Base-by-base conservation (phyloP, 2,797 vertebrate genomes). In the Acipenser transmontanus region DNA sequence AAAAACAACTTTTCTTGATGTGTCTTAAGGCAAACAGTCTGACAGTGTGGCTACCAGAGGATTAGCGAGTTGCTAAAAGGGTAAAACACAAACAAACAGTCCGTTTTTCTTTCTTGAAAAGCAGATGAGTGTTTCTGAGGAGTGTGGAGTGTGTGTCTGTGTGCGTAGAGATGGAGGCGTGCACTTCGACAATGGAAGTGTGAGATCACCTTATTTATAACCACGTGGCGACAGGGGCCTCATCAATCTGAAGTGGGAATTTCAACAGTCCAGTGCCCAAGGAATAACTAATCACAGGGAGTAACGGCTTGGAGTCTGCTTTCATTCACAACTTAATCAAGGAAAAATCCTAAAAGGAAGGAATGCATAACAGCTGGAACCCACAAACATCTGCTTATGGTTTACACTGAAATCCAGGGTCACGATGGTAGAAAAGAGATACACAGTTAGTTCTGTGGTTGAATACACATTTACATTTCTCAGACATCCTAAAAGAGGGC, bases 201-300 rank as follows among this genome's bases (percentile, higher is more conserved):
- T 61, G 12, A 54, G 57, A 66, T 9, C 17, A 49, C 71, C 79
- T 79, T 73, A 81, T 82, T 74, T 77, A 78, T 76, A 76, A 82
- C 77, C 74, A 72, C 72, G 62, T 81, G 79, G 77, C 85, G 84
- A 86, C 82, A 84, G 81, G 75, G 79, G 77, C 73, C 69, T 73
- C 80, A 84, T 85, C 80, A 82, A 71, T 86, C 83, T 85, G 77
- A 76, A 79, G 79, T 78, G 77, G 65, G 74, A 74, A 82, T 80
- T 83, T 79, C 76, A 75, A 81, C 82, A 78, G 81, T 74, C 73
- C 63, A 70, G 73, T 50, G 63, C 72, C 73, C 76, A 61, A 64
- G 65, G 61, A 64, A 62, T 34, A 63, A 60, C 61, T 50, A 63
- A 13, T 66, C 64, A 52, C 14, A 49, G n/a, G 62, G 68, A 66